Conservation (phyloP, 2,888 invertebrate genomes). For the Volucella inflata region DNA sequence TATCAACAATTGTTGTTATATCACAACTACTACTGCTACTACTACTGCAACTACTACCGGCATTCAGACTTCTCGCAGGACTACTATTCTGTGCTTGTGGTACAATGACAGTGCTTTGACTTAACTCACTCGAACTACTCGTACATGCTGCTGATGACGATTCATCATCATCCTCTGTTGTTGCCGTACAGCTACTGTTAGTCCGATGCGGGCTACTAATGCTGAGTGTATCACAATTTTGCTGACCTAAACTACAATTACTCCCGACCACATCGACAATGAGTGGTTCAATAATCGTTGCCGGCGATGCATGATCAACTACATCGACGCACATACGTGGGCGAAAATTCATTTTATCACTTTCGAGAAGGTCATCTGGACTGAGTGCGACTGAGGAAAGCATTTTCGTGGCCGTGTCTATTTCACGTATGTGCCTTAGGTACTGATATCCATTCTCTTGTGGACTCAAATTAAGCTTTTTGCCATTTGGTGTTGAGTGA, state of each 20-base stretch:
- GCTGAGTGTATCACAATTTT: conserved; percentile 76
- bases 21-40: conserved; percentile 78
- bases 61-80: conserved; percentile 80
- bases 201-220: conserved; percentile 76
- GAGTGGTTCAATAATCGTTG: conserved; percentile 76
- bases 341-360: conserved; percentile 77
- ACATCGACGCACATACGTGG: conserved; percentile 78
- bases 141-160: conserved; percentile 81
- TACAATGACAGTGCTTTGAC: conserved; percentile 81
- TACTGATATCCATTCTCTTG: conserved; percentile 83
- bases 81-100: conserved; percentile 67
- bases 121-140: conserved; percentile 82
- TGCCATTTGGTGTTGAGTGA: conserved; percentile 72
- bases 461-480: conserved; percentile 76
- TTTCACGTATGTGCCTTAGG: conserved; percentile 83
- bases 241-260: conserved; percentile 62
- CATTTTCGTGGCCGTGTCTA: conserved; percentile 83
- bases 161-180: conserved; percentile 81
- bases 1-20: conserved; percentile 75
- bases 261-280: conserved; percentile 80
- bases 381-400: conserved; percentile 80
- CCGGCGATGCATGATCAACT: conserved; percentile 79
- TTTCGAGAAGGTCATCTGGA: conserved; percentile 78
- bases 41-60: conserved; percentile 75
- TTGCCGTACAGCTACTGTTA: conserved; percentile 54